A percentile compares a stretch with the other conserved stretches of the same genome.
Evolutionary conservation across 2,113 vertebrate species (phyloP).

Genomic region (Lagopus leucura): DNA sequence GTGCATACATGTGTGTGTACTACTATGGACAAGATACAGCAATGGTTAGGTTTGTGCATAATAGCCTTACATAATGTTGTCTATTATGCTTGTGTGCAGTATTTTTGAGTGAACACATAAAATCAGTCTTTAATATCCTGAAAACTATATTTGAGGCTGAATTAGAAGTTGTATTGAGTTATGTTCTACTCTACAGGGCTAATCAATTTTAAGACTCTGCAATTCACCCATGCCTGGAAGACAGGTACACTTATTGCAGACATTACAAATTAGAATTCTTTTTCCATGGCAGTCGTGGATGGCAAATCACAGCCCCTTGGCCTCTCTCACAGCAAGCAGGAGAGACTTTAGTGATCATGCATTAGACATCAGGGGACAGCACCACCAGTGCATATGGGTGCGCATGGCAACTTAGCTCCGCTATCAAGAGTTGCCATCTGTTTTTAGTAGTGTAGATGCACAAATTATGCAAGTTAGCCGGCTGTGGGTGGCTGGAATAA

Average conservation of each 20-base stretch:
- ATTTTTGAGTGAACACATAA: background rate
- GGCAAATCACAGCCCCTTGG: background rate
- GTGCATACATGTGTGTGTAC: background rate
- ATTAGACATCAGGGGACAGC: background rate
- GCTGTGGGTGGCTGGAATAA: background rate
- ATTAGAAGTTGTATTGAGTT: background rate
- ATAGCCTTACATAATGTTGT: background rate
- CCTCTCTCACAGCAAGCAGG: background rate
- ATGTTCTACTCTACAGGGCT: background rate
- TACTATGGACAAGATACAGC: background rate
- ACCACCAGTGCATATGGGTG: fast-evolving
- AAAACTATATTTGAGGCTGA: background rate
- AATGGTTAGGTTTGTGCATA: background rate
- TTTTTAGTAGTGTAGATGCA: background rate
- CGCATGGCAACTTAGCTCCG: background rate
- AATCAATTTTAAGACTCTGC: background rate
- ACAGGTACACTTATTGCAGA: background rate
- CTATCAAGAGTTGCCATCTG: background rate
- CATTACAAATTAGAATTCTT: background rate
- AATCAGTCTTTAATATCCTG: background rate
- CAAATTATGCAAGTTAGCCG: background rate
- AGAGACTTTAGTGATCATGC: background rate
- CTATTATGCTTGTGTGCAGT: background rate
- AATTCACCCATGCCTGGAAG: background rate
- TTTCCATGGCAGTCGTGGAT: background rate